Evolutionary conservation across 2,888 invertebrate genomes (phyloP), one percentile per base, ranked within the genome.

Genomic region (Noctua comes): DNA sequence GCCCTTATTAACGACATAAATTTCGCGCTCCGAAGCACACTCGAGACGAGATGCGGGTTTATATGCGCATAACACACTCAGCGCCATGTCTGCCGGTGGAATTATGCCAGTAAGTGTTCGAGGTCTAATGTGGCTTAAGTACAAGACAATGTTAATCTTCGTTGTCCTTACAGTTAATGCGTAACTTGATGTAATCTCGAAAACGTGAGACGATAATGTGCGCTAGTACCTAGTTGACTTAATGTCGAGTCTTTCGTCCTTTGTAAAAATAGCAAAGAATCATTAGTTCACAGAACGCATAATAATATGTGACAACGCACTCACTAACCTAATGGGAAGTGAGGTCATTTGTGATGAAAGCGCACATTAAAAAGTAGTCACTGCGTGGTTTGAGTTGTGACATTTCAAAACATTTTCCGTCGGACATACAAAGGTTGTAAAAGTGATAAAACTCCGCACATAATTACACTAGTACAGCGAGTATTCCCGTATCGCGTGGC

Each of bases 1-100:
- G 94, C 93, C 94, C 95, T 95, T 96, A 96, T 96, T 96, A 96
- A 95, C 93, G 94, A 95, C 95, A 96, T 96, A 96, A 95, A 96
- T 96, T 96, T 95, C 92, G 92, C 94, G 94, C 93, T 92, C 89
- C 89, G 91, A 91, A 91, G 93, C 94, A 92, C 93, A 90, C 94
- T 95, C 94, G 90, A 94, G 93, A 92, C 93, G 93, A 93, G 93
- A 94, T 94, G 93, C 91, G 93, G 94, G 94, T 91, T 94, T 93
- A 94, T 94, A 94, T 93, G 93, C 92, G 91, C 92, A 93, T 93
- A 93, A 93, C 91, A 90, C 90, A 92, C 90, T 92, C 90, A 88
- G 86, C 89, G 89, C 87, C 86, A 85, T 87, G 86, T 88, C 88
- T 89, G 86, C 76, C 80, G 31, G 70, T 69, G 88, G 82, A 85